Conservation (phyloP, 2,888 invertebrate species). For the Liodrosophila aerea region DNA sequence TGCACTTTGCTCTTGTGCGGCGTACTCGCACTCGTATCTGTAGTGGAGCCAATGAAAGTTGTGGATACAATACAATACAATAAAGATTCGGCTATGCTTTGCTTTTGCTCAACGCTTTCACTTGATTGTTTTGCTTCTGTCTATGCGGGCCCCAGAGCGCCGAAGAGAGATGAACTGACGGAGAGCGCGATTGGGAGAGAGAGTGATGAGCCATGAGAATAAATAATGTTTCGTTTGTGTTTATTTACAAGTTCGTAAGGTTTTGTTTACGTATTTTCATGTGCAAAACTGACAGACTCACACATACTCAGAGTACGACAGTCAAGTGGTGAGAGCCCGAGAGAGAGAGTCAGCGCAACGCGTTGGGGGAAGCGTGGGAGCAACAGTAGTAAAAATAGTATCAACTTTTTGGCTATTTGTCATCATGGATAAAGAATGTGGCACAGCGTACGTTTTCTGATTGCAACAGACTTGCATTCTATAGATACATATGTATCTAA, state of each 20-base stretch:
- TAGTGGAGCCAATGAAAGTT: constrained; percentile 64
- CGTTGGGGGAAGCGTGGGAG: constrained; percentile 5
- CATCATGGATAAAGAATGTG: constrained; percentile 54
- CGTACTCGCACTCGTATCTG: constrained; percentile 23
- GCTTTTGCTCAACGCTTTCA: constrained; percentile 55
- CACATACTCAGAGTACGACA: constrained; percentile 14
- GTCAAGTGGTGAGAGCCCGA: constrained; percentile 11
- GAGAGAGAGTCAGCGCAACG: constrained; percentile 5
- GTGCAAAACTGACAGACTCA: constrained; percentile 54
- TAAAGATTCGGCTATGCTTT: constrained; percentile 41
- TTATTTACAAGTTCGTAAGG: constrained; percentile 61
- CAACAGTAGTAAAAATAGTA: constrained; percentile 54
- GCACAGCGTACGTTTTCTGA: constrained; percentile 36
- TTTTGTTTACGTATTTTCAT: constrained; percentile 71
- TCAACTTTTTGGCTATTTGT: constrained; percentile 42
- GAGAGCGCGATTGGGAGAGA: constrained; percentile 16
- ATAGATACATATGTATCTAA: constrained; percentile 17
- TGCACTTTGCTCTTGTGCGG: constrained; percentile 68
- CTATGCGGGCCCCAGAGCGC: constrained; percentile 60
- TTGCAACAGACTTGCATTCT: constrained; percentile 32
- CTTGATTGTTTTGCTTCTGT: constrained; percentile 65
- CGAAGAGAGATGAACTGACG: constrained; percentile 12
- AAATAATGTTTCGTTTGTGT: constrained; percentile 54
- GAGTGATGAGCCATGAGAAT: constrained; percentile 35
- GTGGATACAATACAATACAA: constrained; percentile 45